Conservation (phyloP, 2,888 invertebrate species). For the Hydrotaea diabolus region DNA sequence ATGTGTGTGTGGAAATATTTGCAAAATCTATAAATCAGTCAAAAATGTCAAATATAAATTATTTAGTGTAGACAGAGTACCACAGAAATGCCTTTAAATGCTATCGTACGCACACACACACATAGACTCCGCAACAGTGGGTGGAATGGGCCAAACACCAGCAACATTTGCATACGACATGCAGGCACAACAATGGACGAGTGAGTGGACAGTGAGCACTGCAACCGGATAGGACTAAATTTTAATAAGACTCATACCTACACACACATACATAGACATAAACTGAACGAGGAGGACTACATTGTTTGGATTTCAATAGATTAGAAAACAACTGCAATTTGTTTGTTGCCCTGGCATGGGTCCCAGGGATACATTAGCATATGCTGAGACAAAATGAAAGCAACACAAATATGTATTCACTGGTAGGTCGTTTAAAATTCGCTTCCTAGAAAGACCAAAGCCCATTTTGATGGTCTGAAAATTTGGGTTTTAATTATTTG, state of each 20-base stretch:
- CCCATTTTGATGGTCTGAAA: too few species aligned
- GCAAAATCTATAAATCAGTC: conserved; percentile 69
- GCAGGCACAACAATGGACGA: not conserved
- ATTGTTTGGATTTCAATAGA: not conserved
- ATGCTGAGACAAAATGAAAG: not conserved
- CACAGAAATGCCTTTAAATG: conserved; percentile 34
- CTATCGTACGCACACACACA: conserved; percentile 1
- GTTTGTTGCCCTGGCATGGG: too few species aligned
- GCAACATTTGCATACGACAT: conserved; percentile 26
- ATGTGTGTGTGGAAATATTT: conserved; percentile 44
- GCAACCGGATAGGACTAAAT: conserved; percentile 28
- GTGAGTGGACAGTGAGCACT: conserved; percentile 3
- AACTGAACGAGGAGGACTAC: not conserved
- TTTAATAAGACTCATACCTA: not conserved
- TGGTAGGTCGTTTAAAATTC: too few species aligned
- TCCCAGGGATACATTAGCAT: not conserved
- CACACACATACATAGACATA: not conserved
- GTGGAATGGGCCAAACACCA: not conserved
- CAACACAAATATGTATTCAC: not conserved
- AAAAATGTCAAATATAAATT: conserved; percentile 70
- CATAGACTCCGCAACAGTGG: not conserved
- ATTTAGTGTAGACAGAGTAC: conserved; percentile 57
- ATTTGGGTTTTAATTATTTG: too few species aligned
- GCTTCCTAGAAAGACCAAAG: too few species aligned
- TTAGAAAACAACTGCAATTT: not conserved